Base-by-base conservation (phyloP, 2,888 invertebrate genomes). In the Agonum fuliginosum region DNA sequence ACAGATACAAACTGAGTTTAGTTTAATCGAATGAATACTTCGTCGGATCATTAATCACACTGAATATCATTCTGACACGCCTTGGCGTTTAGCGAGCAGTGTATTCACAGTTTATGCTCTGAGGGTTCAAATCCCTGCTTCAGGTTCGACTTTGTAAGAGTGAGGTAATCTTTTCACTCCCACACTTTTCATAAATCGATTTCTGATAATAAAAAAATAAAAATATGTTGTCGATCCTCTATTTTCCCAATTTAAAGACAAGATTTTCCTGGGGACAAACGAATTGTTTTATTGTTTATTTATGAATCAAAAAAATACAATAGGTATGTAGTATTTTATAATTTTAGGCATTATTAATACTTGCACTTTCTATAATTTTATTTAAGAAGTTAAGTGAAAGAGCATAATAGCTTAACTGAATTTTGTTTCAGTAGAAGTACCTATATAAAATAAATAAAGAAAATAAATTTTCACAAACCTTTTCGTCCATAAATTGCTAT, bases 21-120 rank as follows among this genome's bases (percentile, higher is more conserved):
- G 65, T 65, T 65, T 41, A 67, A 67, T 67, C 67, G 67, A 41
- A 62, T 67, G 67, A 67, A 67, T 67, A 41, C 67, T 41, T 34
- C 2, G 34, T n/a, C 10, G 10, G 17, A 37, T 30, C 67, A 67
- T 67, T 67, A 67, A 67, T 67, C 67, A 67, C 10, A 34, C 34
- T 67, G 67, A 37, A 67, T 67, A 67, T 67, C 65, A 62, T 67
- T 67, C 22, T 67, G 65, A 67, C 37, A 41, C 65, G 17, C 37
- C 34, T 34, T 19, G 20, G 19, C 65, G 34, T 19, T 65, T 65
- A 19, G 19, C 19, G 34, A 34, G n/a, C 30, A 30, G 19, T 58
- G 58, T 58, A 58, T 58, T 58, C 58, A 62, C 54, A 54, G 22
- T 54, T 54, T 20, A 20, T 22, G 54, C 14, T 46, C 8, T 17